A percentile compares a stretch with the other conserved stretches of the same genome.
Conservation (phyloP, 2,113 vertebrate genomes). For the Diadophis punctatus region DNA sequence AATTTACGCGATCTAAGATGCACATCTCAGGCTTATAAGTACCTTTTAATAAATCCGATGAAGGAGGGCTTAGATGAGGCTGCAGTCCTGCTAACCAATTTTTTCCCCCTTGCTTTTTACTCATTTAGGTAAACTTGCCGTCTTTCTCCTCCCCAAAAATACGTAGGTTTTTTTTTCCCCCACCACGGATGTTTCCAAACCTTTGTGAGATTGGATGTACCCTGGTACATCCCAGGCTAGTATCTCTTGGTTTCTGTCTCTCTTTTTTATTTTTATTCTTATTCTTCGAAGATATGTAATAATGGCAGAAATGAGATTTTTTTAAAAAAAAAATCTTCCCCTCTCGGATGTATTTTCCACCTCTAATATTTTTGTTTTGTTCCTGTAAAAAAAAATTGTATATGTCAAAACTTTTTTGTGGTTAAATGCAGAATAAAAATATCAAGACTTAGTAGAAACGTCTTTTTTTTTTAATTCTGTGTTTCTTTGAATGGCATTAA, state of each 20-base stretch:
- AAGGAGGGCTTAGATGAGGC: too few relatives aligned
- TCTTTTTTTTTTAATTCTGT: not conserved
- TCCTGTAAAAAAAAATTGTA: slow-evolving; percentile 57
- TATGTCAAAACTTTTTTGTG: slow-evolving; percentile 63
- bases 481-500: too few relatives aligned
- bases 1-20: not conserved
- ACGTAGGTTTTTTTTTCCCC: not conserved
- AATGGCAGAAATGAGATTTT: slow-evolving; percentile 39
- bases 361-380: not conserved
- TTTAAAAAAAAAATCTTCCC: not conserved
- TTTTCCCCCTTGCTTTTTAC: not conserved
- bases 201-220: not conserved
- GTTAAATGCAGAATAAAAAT: slow-evolving; percentile 59
- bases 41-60: not conserved
- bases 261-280: not conserved
- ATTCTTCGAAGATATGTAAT: slow-evolving; percentile 16
- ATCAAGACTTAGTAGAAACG: not conserved
- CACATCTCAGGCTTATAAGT: not conserved
- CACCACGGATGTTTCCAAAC: not conserved
- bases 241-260: not conserved
- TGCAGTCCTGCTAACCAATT: not conserved
- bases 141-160: not conserved
- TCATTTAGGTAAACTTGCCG: not conserved
- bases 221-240: not conserved
- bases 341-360: slow-evolving; percentile 30